Base-by-base conservation (phyloP, 1,140 invertebrate genomes). In the Matsumurasca onukii region DNA sequence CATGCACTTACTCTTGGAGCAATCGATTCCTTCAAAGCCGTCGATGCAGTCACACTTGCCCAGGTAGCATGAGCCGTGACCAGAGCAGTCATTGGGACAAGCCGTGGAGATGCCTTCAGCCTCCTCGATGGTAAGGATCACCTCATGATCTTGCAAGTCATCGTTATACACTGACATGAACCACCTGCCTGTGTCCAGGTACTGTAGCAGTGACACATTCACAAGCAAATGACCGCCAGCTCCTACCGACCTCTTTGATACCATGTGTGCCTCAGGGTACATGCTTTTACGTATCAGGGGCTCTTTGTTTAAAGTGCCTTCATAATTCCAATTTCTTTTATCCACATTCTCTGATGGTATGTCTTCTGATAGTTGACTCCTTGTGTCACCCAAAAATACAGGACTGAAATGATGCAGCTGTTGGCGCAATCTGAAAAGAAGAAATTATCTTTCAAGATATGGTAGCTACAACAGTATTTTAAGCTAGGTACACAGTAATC, bases 81-180 rank as follows among this genome's bases (percentile, higher is more conserved):
- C 94, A 52, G 91, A 93, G 78, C 97, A 99, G 77, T 98, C 94
- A 75, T 95, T 94, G 2, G 91, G 93, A 79, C 95, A 98, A 64
- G 91, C 91, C 52, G 92, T 93, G 64, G 90, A 91, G 3, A 95
- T 87, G 20, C 91, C 92, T 80, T 94, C 91, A 2, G 91, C 91
- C 78, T 93, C 91, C 66, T 90, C 89, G 61, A 93, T 89, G 64
- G 92, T 82, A 12, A 77, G 63, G 55, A 89, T 88, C 1, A 95
- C 89, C 74, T 86, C 89, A 77, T 95, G 90, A 22, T 92, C 85
- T 71, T 91, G 86, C 9, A 94, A 81, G 76, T 94, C 93, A 78
- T 98, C 97, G 81, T 98, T 98, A 80, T 97, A 98, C 68, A 98
- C 86, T 2, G 93, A 93, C 31, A 98, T 84, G 82, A 95, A 98